Evolutionary conservation across 2,797 vertebrate genomes (phyloP).

Genomic region (Coreius guichenoti): DNA sequence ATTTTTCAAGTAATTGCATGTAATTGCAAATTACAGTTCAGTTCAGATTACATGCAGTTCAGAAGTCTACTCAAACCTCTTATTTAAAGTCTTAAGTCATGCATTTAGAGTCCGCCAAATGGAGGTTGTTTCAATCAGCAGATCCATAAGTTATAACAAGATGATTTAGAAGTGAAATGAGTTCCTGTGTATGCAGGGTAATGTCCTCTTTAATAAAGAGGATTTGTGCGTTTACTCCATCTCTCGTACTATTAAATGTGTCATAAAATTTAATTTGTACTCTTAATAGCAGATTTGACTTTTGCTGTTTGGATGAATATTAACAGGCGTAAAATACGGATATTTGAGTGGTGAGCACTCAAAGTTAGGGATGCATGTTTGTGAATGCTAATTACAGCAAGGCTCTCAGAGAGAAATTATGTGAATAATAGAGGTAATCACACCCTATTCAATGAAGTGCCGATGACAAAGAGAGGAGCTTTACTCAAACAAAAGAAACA

Average conservation of each 20-base stretch:
- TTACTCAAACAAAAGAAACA: conserved; percentile 27
- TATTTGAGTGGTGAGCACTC: conserved; percentile 22
- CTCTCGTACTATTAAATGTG: conserved; percentile 37
- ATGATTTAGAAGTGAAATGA: conserved; percentile 74
- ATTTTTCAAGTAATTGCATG: not conserved
- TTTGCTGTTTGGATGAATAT: conserved; percentile 54
- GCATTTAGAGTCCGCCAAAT: conserved; percentile 62
- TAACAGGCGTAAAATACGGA: not conserved
- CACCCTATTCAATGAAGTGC: conserved; percentile 22
- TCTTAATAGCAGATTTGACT: conserved; percentile 64
- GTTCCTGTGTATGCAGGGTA: conserved; percentile 65
- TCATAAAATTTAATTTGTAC: conserved; percentile 53
- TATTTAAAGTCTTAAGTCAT: not conserved
- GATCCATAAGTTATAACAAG: conserved; percentile 42
- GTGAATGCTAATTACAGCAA: conserved; percentile 24
- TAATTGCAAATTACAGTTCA: too few relatives aligned
- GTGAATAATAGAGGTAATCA: conserved; percentile 29
- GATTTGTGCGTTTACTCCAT: conserved; percentile 69
- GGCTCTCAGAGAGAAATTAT: not conserved
- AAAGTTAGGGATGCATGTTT: conserved; percentile 32
- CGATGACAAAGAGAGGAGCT: conserved; percentile 6
- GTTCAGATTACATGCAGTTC: too few relatives aligned
- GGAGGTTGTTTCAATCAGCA: conserved; percentile 72
- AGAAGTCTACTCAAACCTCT: too few relatives aligned
- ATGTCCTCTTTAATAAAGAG: conserved; percentile 71